Evolutionary conservation across 1,140 invertebrate genomes (phyloP), one percentile per base, ranked within the genome.

Genomic region (Campodea augens): DNA sequence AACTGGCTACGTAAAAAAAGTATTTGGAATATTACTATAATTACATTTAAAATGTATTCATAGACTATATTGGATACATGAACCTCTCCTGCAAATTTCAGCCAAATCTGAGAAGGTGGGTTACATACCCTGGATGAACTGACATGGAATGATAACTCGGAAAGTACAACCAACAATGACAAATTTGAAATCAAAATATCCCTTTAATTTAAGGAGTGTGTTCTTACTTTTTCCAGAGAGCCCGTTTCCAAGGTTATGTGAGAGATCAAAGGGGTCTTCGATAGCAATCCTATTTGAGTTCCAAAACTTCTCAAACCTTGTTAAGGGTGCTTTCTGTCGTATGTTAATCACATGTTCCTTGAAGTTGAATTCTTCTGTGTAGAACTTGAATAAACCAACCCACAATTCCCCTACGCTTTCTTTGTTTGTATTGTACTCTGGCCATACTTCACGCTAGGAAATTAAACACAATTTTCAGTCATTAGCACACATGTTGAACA

Each of bases 261-360:
- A 60, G 18, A 70, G 55, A 52, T 73, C 68, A 62, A 76, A 76
- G 15, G 74, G 74, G 60, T 76, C 73, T 63, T 76, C 73, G 53
- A 76, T 73, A 1, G 71, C 71, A 39, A 76, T 60, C 41, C 60
- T 60, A 38, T 64, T 60, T 4, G 64, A 62, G 47, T 64, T 69
- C 74, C 74, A 76, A 13, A 70, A 55, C 50, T 75, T 76, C 46
- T 72, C 67, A 52, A 72, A 65, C 29, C 65, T 60, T 2, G 61
- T 64, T 10, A 76, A 53, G 3, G 58, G 58, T 25, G 55, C 55
- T 4, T 51, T 52, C 48, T 69, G 69, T 25, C 67, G 55, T n/a
- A 74, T 73, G 25, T 57, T 66, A 20, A 76, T 62, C 5, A 75
- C 72, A 52, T 61, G 43, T 5, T 69, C 61, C 18, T 65, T 59